A percentile compares a stretch with the other conserved stretches of the same genome.
Evolutionary conservation across 2,888 invertebrate species (phyloP).

Genomic region (Pachymerium ferrugineum): DNA sequence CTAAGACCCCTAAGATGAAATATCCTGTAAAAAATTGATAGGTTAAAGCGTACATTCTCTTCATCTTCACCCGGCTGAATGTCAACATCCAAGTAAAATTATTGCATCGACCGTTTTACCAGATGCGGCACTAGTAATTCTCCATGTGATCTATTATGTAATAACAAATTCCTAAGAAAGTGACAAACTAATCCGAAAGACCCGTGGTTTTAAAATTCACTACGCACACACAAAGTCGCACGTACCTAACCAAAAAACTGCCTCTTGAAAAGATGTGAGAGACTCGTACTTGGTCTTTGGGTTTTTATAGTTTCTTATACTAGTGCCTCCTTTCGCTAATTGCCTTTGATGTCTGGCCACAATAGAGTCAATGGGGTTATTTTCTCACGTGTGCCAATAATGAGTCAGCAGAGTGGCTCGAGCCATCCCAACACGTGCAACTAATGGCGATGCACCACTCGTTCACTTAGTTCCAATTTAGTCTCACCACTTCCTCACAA

Average conservation of each 20-base stretch:
- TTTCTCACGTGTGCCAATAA: conserved; percentile 27
- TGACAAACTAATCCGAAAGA: too few relatives aligned
- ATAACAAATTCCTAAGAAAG: background rate
- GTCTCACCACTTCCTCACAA: background rate
- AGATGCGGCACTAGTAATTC: conserved; percentile 6
- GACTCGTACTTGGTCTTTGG: too few relatives aligned
- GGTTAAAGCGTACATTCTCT: conserved; percentile 17
- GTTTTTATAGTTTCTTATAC: too few relatives aligned
- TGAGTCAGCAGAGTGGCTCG: conserved; percentile 8
- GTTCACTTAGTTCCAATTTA: conserved; percentile 19
- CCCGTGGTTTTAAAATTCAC: too few relatives aligned
- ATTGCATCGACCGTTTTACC: background rate
- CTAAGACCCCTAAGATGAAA: background rate
- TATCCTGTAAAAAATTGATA: conserved; percentile 27
- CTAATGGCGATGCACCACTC: conserved; percentile 25
- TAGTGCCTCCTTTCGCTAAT: conserved; percentile 3
- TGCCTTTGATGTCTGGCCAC: conserved; percentile 4
- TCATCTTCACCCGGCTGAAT: conserved; percentile 27
- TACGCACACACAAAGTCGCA: too few relatives aligned
- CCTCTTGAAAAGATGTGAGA: too few relatives aligned
- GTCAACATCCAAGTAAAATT: conserved; percentile 7
- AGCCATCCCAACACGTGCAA: conserved; percentile 22
- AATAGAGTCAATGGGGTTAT: conserved; percentile 19
- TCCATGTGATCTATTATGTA: background rate
- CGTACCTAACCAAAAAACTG: too few relatives aligned